Evolutionary conservation across 2,113 vertebrate genomes (phyloP), one percentile per base, ranked within the genome.

Genomic region (Neogale vison): DNA sequence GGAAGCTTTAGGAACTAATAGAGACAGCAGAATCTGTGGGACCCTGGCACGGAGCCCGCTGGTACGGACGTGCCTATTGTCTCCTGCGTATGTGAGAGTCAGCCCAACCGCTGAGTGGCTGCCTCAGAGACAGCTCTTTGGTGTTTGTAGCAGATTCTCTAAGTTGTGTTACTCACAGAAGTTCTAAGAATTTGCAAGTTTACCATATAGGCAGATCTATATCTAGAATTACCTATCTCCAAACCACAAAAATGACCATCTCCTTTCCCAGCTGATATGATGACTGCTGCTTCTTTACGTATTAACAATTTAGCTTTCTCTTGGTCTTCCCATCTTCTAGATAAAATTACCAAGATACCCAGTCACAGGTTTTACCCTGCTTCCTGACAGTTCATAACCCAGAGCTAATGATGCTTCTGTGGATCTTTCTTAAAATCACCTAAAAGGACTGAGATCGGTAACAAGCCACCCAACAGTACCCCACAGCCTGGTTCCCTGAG

Each of bases 121-220:
- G 26, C 42, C 34, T 92, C 47, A 59, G 55, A 74, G 29, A 52
- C 57, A 12, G 45, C 61, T 59, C 14, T 24, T 85, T 88, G 47
- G 45, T 88, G 95, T 95, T 93, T 34, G 3, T 85, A 85, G 4
- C 47, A 57, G 81, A 88, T 92, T 26, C 31, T 36, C 36, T 88
- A 80, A 86, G 20, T 57, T 65, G 11, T 74, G 45, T 71, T 57
- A 65, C 42, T 90, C 81, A 31, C 67, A 96, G 97, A 97, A 67
- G 1, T 8, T 65, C 14, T 17, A 84, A 65, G 57, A 67, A 88
- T 90, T 85, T 74, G 13, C 42, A 65, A 31, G 77, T 88, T 36
- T 71, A 39, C 45, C 4, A 0, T 55, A 6, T 17, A 57, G 69
- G 47, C 81, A 93, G 85, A 77, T 88, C 34, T 15, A 7, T 31